Conservation (phyloP, 2,888 invertebrate species). For the Bursaphelenchus okinawaensis region DNA sequence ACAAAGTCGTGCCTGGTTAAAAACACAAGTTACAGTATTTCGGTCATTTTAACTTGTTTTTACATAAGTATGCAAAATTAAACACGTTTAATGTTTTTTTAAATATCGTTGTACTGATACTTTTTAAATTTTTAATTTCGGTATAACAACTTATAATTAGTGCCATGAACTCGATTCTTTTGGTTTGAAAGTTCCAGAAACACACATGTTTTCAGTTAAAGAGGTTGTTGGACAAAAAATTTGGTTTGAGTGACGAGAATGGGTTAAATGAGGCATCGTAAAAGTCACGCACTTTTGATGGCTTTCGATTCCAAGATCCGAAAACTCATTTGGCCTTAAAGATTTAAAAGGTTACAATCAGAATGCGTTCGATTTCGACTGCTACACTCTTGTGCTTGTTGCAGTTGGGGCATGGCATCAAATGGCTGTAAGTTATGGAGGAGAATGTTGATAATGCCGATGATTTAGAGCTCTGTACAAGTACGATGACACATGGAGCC, state of each 20-base stretch:
- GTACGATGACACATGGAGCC: slow-evolving; percentile 27
- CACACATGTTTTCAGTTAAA: not conserved
- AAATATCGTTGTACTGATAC: too few species aligned
- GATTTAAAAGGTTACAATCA: not conserved
- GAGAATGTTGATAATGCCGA: not conserved
- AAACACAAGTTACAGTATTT: too few species aligned
- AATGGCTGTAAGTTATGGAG: slow-evolving; percentile 35
- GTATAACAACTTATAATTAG: too few species aligned
- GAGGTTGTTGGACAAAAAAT: not conserved
- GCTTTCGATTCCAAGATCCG: not conserved
- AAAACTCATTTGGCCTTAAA: not conserved
- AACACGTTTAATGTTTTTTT: too few species aligned
- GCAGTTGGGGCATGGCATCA: slow-evolving; percentile 17
- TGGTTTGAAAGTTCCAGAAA: not conserved
- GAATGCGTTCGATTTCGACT: not conserved
- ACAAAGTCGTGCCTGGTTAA: too few species aligned
- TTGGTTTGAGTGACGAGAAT: not conserved
- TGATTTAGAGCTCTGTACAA: slow-evolving; percentile 20
- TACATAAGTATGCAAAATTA: too few species aligned
- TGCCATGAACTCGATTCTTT: too few species aligned
- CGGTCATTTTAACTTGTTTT: too few species aligned
- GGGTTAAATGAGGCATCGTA: not conserved
- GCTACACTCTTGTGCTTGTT: not conserved
- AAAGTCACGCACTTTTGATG: not conserved
- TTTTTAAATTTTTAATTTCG: too few species aligned